Percentiles rank a stretch among this genome's conserved stretches.
These are phyloP conservation scores for Lithophane ornitopus DNA, from an alignment of 2,888 invertebrate species.

Conservation along the genomic window DNA sequence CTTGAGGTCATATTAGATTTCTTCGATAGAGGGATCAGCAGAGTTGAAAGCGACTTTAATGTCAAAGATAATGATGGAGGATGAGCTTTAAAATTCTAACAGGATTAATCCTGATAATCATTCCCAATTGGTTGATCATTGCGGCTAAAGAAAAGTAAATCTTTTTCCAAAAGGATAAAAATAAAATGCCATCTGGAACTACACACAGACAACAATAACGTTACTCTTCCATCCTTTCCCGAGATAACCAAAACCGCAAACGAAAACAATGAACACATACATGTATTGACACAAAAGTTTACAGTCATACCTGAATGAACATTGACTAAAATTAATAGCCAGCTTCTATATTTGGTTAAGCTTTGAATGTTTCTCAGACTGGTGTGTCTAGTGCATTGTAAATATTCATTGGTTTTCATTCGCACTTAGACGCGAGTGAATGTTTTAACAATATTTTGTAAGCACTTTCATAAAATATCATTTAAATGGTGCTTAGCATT, in stretches of 20 bases:
- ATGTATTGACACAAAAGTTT: background rate
- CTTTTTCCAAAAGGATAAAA: background rate
- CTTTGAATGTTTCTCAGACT: slow-evolving; percentile 26
- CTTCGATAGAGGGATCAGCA: background rate
- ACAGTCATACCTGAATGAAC: background rate
- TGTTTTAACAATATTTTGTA: slow-evolving; percentile 32
- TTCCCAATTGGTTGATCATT: background rate
- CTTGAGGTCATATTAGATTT: slow-evolving; percentile 36
- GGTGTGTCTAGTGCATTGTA: slow-evolving; percentile 38
- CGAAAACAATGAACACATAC: background rate
- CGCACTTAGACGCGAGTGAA: slow-evolving; percentile 35
- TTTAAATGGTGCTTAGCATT: slow-evolving; percentile 11
- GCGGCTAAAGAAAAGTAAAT: background rate
- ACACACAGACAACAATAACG: background rate
- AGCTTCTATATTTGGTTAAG: slow-evolving; percentile 30
- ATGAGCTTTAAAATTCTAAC: background rate
- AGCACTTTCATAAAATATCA: slow-evolving; percentile 50
- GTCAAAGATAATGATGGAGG: background rate
- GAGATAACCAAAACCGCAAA: background rate
- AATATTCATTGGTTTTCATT: slow-evolving; percentile 47
- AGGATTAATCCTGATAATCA: background rate
- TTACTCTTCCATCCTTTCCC: background rate
- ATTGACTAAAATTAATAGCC: slow-evolving; percentile 25
- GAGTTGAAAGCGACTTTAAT: slow-evolving; percentile 15
- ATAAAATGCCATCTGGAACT: background rate